A percentile compares a stretch with the other conserved stretches of the same genome.
phyloP scores from a whole-genome alignment of 2,888 invertebrate species.

The Cataglyphis livida region DNA sequence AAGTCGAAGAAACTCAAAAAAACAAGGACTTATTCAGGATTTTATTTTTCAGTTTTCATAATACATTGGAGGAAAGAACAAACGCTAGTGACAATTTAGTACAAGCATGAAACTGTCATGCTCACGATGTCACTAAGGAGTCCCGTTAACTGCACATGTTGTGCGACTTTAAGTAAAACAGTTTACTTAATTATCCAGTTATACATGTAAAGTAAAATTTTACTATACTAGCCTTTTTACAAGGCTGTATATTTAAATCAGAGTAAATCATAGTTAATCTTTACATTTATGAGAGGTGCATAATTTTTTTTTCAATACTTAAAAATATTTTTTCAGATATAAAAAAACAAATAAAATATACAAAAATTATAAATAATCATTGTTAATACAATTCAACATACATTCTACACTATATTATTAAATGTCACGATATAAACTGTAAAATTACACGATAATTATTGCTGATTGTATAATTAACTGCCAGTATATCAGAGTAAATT shows the following conservation, averaged over 20 bases:
- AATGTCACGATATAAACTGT: not conserved
- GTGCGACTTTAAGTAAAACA: conserved; percentile 22
- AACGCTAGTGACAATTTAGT: conserved; percentile 33
- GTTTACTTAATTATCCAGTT: conserved; percentile 50
- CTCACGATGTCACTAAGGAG: not conserved
- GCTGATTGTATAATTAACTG: not conserved
- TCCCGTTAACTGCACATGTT: conserved; percentile 62
- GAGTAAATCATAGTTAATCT: not conserved
- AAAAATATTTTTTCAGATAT: not conserved
- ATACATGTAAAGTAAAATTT: conserved; percentile 7
- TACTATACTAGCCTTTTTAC: not conserved
- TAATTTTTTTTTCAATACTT: not conserved
- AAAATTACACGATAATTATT: not conserved
- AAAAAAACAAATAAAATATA: not conserved
- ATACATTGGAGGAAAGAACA: not conserved
- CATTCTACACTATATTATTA: not conserved
- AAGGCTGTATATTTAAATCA: not conserved
- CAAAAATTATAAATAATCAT: not conserved
- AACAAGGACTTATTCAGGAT: not conserved
- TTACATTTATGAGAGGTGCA: not conserved
- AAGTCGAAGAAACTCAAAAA: not conserved
- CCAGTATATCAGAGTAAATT: not conserved
- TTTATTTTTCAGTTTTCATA: conserved; percentile 2
- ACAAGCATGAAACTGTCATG: conserved; percentile 41
- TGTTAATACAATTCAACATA: not conserved